Base-by-base conservation (phyloP, 2,797 vertebrate species). In the Steatocranus sp. region DNA sequence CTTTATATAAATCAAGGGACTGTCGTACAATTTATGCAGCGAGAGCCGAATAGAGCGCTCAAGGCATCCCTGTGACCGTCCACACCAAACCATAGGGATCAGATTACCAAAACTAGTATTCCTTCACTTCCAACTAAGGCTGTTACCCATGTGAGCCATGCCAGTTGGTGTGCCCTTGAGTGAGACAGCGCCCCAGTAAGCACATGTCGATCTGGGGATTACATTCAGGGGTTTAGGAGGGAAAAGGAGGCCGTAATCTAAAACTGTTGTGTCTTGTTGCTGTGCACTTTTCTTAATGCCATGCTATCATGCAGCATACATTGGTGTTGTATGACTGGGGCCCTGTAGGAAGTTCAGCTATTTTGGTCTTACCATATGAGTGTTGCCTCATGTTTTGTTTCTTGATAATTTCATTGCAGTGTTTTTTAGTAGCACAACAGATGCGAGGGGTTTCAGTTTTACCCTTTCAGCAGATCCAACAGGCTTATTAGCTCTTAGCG, bases 231-330 rank as follows among this genome's bases (percentile, higher is more conserved):
- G 85, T 95, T 96, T 94, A 92, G 86, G 89, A 88, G 83, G 86
- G 93, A 91, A 92, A 94, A 93, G 92, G 90, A 93, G 92, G 89
- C 90, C 70, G 95, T 95, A 94, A 96, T 93, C 87, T 87, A 94
- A 96, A 93, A 94, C 95, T 94, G 94, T 95, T 96, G 92, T 95
- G 94, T 95, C 94, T 94, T 95, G 93, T 95, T 96, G 94, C 94
- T 76, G 93, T 93, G 93, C 92, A 91, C 91, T 93, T 94, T 93
- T 90, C 89, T 94, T 92, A 93, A 92, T 92, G 89, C 91, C 88
- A 85, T 61, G 90, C 88, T 88, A 91, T 92, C 91, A 82, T 91
- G 88, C 88, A 86, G 91, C 78, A 63, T 88, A 89, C 79, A n/a
- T 85, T 63, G 81, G 91, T 93, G 86, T 94, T 94, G 87, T 93